Evolutionary conservation across 1,140 invertebrate species (phyloP), one percentile per base, ranked within the genome.

Genomic region (Bradysia coprophila): DNA sequence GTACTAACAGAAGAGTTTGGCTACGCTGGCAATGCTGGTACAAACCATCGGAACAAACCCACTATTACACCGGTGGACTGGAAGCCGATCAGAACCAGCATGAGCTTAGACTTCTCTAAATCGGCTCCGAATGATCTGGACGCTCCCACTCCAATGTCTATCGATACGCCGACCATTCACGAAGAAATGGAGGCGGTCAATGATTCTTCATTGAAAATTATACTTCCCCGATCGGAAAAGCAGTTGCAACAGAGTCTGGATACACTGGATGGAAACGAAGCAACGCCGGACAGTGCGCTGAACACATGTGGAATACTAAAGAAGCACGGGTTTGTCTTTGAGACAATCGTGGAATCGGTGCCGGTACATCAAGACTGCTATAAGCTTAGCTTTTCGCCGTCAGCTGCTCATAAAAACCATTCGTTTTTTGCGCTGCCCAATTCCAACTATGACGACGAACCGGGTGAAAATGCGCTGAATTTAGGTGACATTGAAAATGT

Each of bases 91-190:
- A n/a, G 15, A 16, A 19, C 18, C 10, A 38, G 21, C 18, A 11
- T 18, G 18, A 38, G 10, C 18, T 9, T 18, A 19, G 18, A 18
- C 11, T 38, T 16, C 11, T 38, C 18, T 46, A 47, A 13, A 6
- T 10, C 39, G n/a, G 45, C 49, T 2, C 57, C 58, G 11, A 60
- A 58, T 56, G 59, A 56, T 11, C 52, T 51, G n/a, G 54, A 53
- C 23, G 59, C 58, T 2, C 55, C 59, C 52, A 37, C 45, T 16
- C 33, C 42, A 10, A 23, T 43, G 10, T 36, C n/a, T 6, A 41
- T 16, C 15, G 10, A 15, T 4, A 20, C 8, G 21, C 22, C 13
- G 11, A 13, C 6, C 24, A 28, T 28, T 8, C 6, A 28, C n/a
- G 15, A 36, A 15, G 34, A n/a, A n/a, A 32, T 24, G 15, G 28